Evolutionary conservation across 2,888 invertebrate species (phyloP).

Genomic region (Dermolepida albohirtum): DNA sequence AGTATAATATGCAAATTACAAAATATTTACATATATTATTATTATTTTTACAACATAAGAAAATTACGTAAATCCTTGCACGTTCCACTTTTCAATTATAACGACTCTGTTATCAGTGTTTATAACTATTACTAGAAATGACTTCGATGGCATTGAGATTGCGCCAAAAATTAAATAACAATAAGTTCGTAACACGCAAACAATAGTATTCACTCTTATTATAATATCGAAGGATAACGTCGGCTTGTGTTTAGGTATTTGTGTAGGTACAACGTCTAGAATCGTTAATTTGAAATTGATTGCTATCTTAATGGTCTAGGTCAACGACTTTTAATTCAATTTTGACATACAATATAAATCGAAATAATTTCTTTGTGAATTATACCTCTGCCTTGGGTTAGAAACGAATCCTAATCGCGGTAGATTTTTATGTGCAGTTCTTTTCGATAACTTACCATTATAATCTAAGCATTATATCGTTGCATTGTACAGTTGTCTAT

Average conservation of each 20-base stretch:
- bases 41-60: too few relatives aligned
- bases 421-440: too few relatives aligned
- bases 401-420: too few relatives aligned
- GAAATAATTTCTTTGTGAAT: background rate
- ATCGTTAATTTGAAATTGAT: conserved; percentile 27
- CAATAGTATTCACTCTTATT: background rate
- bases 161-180: conserved; percentile 22
- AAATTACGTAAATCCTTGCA: background rate
- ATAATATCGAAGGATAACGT: conserved; percentile 12
- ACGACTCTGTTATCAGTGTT: background rate
- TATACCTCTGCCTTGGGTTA: too few relatives aligned
- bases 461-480: too few relatives aligned
- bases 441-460: too few relatives aligned
- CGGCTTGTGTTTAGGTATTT: conserved; percentile 12
- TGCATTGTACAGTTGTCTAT: too few relatives aligned
- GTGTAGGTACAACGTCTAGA: background rate
- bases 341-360: background rate
- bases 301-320: conserved; percentile 2
- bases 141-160: conserved; percentile 8
- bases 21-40: too few relatives aligned
- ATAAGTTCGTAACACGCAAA: conserved; percentile 11
- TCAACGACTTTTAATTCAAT: background rate
- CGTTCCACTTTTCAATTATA: conserved; percentile 18
- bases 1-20: too few relatives aligned
- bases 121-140: background rate